These are phyloP conservation scores for Mylabris phalerata DNA, from an alignment of 1,140 invertebrate genomes.

Conservation along the genomic window DNA sequence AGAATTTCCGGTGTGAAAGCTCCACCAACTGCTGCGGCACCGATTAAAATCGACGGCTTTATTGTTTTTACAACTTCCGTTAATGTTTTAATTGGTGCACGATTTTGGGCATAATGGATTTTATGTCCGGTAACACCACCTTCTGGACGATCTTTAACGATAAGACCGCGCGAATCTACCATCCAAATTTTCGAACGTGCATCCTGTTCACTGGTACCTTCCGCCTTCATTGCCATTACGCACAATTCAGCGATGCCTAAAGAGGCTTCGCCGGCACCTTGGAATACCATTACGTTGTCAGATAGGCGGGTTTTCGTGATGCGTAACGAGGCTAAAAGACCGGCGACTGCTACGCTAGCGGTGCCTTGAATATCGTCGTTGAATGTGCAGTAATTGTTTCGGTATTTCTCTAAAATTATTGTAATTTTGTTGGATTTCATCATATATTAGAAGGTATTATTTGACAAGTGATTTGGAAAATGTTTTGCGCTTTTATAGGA, in stretches of 20 bases:
- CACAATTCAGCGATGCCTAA: constrained; percentile 81
- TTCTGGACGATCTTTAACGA: constrained; percentile 68
- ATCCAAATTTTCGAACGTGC: constrained; percentile 69
- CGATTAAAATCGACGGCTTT: constrained; percentile 81
- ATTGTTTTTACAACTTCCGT: constrained; percentile 67
- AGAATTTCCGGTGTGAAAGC: constrained; percentile 84
- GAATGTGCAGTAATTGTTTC: constrained; percentile 82
- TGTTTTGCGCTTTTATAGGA: not conserved
- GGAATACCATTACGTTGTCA: constrained; percentile 82
- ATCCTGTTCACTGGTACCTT: constrained; percentile 64
- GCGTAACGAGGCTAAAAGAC: constrained; percentile 74
- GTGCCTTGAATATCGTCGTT: constrained; percentile 97
- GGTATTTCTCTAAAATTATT: constrained; percentile 59
- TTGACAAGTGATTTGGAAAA: too few species aligned
- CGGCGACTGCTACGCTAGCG: constrained; percentile 83
- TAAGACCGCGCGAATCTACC: constrained; percentile 66
- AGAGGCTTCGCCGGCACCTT: constrained; percentile 73
- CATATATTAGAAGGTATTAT: too few species aligned
- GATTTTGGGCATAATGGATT: constrained; percentile 64
- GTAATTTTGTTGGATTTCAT: too few species aligned
- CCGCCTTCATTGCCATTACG: constrained; percentile 78
- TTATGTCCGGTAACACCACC: constrained; percentile 74
- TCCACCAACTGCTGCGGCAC: constrained; percentile 71
- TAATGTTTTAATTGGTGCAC: constrained; percentile 61
- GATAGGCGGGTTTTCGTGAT: constrained; percentile 69